Conservation (phyloP, 2,888 invertebrate genomes). For the Arenicola marina region DNA sequence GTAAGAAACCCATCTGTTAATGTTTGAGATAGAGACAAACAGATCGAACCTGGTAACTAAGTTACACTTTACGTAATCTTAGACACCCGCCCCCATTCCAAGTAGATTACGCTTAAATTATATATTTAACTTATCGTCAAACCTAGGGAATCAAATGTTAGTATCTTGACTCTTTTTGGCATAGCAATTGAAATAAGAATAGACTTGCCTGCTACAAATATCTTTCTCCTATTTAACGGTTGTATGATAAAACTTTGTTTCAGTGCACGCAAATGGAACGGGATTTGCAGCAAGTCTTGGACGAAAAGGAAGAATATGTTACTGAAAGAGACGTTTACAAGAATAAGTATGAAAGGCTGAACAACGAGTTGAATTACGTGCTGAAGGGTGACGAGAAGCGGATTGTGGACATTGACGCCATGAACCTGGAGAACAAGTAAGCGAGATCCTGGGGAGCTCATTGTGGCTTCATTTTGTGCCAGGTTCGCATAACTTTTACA, state of each 20-base stretch:
- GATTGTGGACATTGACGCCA: conserved; percentile 78
- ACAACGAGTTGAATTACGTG: conserved; percentile 77
- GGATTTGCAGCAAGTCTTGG: conserved; percentile 77
- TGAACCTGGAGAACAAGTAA: conserved; percentile 82
- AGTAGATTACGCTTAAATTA: too few species aligned
- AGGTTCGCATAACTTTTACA: conserved; percentile 72
- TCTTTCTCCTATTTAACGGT: too few species aligned
- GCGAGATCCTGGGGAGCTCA: neutral
- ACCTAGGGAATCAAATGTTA: too few species aligned
- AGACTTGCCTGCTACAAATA: too few species aligned
- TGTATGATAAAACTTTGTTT: too few species aligned
- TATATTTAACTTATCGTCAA: too few species aligned
- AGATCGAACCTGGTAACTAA: too few species aligned
- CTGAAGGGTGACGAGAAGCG: conserved; percentile 65
- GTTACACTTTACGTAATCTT: too few species aligned
- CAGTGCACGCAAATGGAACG: conserved; percentile 75
- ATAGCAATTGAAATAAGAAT: too few species aligned
- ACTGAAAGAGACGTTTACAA: conserved; percentile 82
- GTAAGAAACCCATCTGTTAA: conserved; percentile 58
- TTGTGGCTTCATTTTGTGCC: conserved; percentile 64
- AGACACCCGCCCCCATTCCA: too few species aligned
- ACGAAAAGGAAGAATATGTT: conserved; percentile 83
- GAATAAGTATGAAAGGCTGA: conserved; percentile 79
- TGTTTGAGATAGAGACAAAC: too few species aligned
- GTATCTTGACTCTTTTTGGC: too few species aligned